Conservation (phyloP, 1,140 invertebrate genomes). For the Bombyx mandarina region DNA sequence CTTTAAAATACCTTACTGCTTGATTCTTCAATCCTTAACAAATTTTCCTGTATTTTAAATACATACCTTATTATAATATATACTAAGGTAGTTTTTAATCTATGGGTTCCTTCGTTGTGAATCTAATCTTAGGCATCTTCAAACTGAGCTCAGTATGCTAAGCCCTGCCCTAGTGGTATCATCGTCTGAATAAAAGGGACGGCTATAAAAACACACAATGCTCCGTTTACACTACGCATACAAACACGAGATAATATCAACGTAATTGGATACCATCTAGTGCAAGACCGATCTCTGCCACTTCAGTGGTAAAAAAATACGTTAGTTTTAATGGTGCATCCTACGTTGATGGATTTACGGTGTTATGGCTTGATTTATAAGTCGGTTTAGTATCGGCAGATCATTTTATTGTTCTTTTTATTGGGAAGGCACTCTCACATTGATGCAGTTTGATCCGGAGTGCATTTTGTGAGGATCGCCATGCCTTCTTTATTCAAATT, state of each 20-base stretch:
- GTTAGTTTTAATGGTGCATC: constrained; percentile 26
- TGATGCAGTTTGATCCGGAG: neutral
- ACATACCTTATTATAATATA: too few species aligned
- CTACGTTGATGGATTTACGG: constrained; percentile 40
- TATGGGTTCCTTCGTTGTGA: too few species aligned
- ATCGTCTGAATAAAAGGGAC: too few species aligned
- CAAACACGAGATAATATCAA: constrained; percentile 26
- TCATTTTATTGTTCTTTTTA: constrained; percentile 4
- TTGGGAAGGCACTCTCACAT: neutral
- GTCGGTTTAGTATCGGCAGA: constrained; percentile 6
- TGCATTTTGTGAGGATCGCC: neutral
- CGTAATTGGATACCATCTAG: constrained; percentile 51
- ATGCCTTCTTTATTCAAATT: neutral
- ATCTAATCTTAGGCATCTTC: too few species aligned
- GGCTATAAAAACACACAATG: too few species aligned
- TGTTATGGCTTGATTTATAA: constrained; percentile 16
- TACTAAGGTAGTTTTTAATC: too few species aligned
- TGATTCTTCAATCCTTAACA: too few species aligned
- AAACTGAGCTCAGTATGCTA: too few species aligned
- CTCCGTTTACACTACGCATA: too few species aligned
- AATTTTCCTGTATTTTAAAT: too few species aligned
- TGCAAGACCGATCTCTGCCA: neutral
- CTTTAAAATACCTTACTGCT: too few species aligned
- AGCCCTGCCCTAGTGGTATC: too few species aligned
- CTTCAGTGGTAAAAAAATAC: constrained; percentile 3